These are phyloP conservation scores for Cossypha niveicapilla DNA, from an alignment of 2,797 vertebrate species.

Conservation along the genomic window DNA sequence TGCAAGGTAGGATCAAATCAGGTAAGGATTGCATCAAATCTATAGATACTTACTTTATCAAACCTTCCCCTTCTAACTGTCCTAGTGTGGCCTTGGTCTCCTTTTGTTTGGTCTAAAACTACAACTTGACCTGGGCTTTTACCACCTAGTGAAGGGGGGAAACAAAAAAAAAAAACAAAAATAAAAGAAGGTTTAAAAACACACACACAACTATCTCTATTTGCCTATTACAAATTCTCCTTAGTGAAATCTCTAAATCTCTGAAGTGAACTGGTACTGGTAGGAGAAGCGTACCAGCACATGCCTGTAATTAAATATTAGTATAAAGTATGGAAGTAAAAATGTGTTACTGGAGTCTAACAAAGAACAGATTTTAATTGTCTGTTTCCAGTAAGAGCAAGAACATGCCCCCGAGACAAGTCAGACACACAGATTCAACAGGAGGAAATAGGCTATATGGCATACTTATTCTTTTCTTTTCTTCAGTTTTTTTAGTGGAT, in stretches of 20 bases:
- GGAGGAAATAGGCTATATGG: conserved; percentile 39
- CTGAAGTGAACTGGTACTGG: neutral
- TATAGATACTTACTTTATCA: conserved; percentile 84
- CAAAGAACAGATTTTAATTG: neutral
- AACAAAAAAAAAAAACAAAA: neutral
- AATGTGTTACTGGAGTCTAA: neutral
- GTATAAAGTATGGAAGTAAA: neutral
- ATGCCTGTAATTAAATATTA: neutral
- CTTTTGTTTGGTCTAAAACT: conserved; percentile 82
- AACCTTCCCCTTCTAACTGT: conserved; percentile 86
- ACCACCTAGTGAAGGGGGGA: conserved; percentile 70
- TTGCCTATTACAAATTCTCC: neutral
- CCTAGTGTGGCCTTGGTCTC: conserved; percentile 80
- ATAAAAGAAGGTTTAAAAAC: neutral
- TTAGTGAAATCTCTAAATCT: neutral
- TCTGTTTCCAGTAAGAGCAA: neutral
- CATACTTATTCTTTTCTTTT: conserved; percentile 89
- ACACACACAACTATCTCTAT: neutral
- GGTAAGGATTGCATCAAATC: neutral
- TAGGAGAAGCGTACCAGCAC: neutral
- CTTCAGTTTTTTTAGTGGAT: conserved; percentile 83
- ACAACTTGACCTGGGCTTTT: conserved; percentile 89
- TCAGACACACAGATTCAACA: conserved; percentile 48
- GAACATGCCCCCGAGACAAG: conserved; percentile 5
- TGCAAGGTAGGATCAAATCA: neutral